Evolutionary conservation across 30 jellyfish, hydroid and myxozoan species (phyloP).

Genomic region (Cassiopea xamachana): DNA sequence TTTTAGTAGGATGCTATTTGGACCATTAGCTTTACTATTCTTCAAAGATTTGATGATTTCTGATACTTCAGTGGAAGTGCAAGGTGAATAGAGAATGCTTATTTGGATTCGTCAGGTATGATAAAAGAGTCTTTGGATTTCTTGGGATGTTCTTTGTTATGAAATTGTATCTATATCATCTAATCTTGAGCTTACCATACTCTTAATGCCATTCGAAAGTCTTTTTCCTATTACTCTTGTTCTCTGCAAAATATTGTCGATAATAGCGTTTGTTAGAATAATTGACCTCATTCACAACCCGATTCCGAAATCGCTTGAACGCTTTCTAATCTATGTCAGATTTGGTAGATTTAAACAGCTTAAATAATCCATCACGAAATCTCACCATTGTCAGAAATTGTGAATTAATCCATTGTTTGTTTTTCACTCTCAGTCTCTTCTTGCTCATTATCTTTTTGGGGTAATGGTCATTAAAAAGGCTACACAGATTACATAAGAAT

Average conservation of each 20-base stretch:
- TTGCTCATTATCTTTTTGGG: neutral
- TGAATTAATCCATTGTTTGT: neutral
- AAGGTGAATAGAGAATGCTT: conserved; percentile 47
- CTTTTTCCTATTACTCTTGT: neutral
- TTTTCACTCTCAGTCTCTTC: neutral
- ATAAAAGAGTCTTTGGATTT: conserved; percentile 56
- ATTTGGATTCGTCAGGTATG: conserved; percentile 61
- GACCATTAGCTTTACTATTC: conserved; percentile 1
- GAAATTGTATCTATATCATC: conserved; percentile 20
- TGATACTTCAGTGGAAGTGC: conserved; percentile 58
- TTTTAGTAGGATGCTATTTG: conserved; percentile 24
- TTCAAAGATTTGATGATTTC: conserved; percentile 11
- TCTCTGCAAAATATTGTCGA: neutral
- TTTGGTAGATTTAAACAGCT: conserved; percentile 4
- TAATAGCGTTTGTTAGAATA: conserved; percentile 3
- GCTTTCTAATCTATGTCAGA: conserved; percentile 14
- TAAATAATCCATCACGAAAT: neutral
- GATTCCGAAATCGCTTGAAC: conserved; percentile 25
- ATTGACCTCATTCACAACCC: conserved; percentile 24
- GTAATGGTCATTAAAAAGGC: neutral
- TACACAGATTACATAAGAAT: neutral
- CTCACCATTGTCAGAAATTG: neutral
- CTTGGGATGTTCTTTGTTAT: conserved; percentile 65
- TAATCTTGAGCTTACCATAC: neutral
- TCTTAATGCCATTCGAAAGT: neutral